Percentiles rank a stretch among this genome's conserved stretches.
These are phyloP conservation scores for Cryptomyrus ogoouensis DNA, from an alignment of 2,113 vertebrate species.

Conservation along the genomic window DNA sequence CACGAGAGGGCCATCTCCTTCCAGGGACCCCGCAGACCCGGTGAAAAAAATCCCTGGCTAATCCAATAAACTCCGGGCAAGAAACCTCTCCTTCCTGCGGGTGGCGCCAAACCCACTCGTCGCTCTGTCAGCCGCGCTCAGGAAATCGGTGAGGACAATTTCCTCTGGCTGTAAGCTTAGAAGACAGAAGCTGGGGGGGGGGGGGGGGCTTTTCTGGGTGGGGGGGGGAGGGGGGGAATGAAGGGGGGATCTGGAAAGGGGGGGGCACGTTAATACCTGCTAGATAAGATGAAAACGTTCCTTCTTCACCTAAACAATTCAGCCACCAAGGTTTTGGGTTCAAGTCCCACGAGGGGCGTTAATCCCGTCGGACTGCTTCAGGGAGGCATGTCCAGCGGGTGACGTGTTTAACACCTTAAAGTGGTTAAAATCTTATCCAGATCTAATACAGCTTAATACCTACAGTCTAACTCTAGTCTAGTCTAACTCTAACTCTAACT, in stretches of 20 bases:
- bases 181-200: conserved; percentile 59
- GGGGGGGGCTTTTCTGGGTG: not conserved
- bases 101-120: conserved; percentile 55
- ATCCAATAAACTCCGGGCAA: conserved; percentile 75
- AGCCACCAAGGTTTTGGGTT: not conserved
- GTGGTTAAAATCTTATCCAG: too few species aligned
- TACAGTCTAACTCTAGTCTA: not conserved
- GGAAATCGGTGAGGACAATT: conserved; percentile 82
- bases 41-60: conserved; percentile 46
- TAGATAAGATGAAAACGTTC: not conserved
- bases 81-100: conserved; percentile 67
- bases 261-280: not conserved
- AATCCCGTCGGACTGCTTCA: not conserved
- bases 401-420: not conserved
- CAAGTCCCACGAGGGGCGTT: not conserved
- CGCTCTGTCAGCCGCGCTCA: conserved; percentile 70
- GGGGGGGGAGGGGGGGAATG: not conserved
- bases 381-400: not conserved
- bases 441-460: not conserved
- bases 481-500: not conserved
- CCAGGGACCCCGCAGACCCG: conserved; percentile 27
- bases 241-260: not conserved
- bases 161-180: conserved; percentile 80
- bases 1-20: not conserved
- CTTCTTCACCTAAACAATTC: not conserved